Evolutionary conservation across 1,140 invertebrate genomes (phyloP).

Genomic region (Leptinotarsa texana): DNA sequence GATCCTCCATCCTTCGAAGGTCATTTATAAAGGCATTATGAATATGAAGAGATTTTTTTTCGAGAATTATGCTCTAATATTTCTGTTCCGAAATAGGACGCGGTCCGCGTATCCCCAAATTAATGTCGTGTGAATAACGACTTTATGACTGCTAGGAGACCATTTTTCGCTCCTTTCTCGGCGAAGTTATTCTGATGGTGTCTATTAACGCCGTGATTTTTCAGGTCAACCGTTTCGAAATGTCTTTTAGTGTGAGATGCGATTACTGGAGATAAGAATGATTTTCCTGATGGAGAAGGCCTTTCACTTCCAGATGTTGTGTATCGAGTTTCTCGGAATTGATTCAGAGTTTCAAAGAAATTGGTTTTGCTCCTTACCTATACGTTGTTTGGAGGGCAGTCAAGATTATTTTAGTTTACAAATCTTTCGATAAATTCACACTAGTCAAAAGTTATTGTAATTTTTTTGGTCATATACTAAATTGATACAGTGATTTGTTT

Average conservation of each 20-base stretch:
- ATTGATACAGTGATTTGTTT: too few species aligned
- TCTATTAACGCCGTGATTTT: background rate
- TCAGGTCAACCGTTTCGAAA: background rate
- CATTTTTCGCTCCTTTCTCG: background rate
- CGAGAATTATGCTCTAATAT: background rate
- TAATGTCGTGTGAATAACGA: slow-evolving; percentile 6
- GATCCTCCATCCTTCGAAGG: too few species aligned
- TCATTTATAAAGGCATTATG: background rate
- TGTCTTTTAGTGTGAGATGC: background rate
- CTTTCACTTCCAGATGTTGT: background rate
- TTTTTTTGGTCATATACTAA: too few species aligned
- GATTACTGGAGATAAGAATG: background rate
- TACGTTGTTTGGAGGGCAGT: too few species aligned
- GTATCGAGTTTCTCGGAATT: background rate
- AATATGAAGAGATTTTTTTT: background rate
- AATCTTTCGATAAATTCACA: too few species aligned
- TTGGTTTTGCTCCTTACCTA: too few species aligned
- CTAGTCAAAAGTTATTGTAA: too few species aligned
- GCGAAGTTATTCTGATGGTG: background rate
- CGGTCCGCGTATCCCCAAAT: background rate
- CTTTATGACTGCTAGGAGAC: background rate
- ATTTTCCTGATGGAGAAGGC: background rate
- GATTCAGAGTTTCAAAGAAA: background rate
- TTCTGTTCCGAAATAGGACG: background rate
- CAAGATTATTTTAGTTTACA: too few species aligned